These are phyloP conservation scores for Platorchestia sp. DNA, from an alignment of 1,140 invertebrate species.

Conservation along the genomic window DNA sequence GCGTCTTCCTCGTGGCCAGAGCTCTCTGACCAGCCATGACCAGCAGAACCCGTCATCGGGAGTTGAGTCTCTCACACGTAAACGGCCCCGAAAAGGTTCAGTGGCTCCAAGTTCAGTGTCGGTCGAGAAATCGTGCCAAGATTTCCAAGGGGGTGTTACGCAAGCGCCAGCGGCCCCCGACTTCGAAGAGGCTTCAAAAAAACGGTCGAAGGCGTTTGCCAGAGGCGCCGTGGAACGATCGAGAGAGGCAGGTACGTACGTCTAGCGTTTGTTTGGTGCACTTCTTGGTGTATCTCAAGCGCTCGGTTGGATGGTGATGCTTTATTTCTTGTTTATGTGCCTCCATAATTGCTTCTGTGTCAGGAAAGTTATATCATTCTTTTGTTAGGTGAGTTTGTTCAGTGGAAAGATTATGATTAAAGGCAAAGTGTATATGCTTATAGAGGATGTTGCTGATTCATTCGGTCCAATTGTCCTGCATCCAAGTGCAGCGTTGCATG, in stretches of 20 bases:
- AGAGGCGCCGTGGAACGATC: neutral
- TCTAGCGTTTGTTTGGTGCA: neutral
- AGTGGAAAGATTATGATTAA: no score
- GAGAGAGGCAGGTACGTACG: neutral
- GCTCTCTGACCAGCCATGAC: neutral
- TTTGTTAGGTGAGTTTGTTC: no score
- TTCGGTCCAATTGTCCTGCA: neutral
- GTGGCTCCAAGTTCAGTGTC: conserved; percentile 5
- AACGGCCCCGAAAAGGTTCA: neutral
- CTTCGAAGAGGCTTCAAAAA: neutral
- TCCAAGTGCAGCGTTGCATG: neutral
- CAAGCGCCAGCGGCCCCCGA: neutral
- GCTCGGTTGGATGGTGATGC: neutral
- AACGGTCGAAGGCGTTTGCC: neutral
- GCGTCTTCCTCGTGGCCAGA: neutral
- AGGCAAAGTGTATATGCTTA: neutral
- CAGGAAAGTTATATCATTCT: no score
- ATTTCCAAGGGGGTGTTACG: neutral
- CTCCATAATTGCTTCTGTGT: neutral
- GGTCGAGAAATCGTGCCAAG: neutral
- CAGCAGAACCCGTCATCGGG: neutral
- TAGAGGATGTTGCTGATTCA: neutral
- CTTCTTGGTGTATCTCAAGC: neutral
- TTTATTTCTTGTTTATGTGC: neutral
- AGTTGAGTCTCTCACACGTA: neutral